Base-by-base conservation (phyloP, 2,113 vertebrate species). In the Macquaria ambigua region DNA sequence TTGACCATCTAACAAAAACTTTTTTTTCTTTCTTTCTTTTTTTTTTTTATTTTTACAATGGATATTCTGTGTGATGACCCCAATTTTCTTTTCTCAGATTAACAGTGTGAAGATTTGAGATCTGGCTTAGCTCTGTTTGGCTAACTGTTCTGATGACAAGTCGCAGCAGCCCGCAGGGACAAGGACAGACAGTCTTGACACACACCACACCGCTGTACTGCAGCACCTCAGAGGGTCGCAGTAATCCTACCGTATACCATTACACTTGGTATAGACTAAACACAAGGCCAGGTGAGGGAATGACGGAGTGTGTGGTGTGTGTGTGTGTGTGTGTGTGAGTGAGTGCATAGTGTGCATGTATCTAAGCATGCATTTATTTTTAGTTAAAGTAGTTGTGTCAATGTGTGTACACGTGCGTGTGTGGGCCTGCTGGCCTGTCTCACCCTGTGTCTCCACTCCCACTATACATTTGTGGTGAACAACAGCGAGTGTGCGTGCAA, bases 231-330 rank as follows among this genome's bases (percentile, higher is more conserved):
- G 83, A 92, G 87, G 71, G 80, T 77, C 83, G 21, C 81, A 34
- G 86, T 93, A 93, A 95, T 94, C 94, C 91, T 82, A 73, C 79
- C 72, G 52, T 92, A 90, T 94, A 93, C 91, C 90, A 93, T 95
- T 94, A 93, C 93, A 92, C 83, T 89, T 64, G 53, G 21, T 80
- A 86, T 72, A 95, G 95, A 95, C 94, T 94, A 95, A 95, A 95
- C 94, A 95, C 84, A 81, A 81, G 70, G 74, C 92, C 93, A 95
- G 92, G 94, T 95, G 94, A 95, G 91, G 93, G 87, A 83, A 92
- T 93, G 91, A 93, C 89, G 6, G 73, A 92, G 89, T 83, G 75
- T 25, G 43, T 16, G 2, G 2, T 34, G 16, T 83, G 77, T 66
- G 23, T 34, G 34, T 34, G 34, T 34, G 16, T 83, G 77, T 66